These are phyloP conservation scores for Plebejus melissa DNA, from an alignment of 2,888 invertebrate genomes.

Conservation along the genomic window DNA sequence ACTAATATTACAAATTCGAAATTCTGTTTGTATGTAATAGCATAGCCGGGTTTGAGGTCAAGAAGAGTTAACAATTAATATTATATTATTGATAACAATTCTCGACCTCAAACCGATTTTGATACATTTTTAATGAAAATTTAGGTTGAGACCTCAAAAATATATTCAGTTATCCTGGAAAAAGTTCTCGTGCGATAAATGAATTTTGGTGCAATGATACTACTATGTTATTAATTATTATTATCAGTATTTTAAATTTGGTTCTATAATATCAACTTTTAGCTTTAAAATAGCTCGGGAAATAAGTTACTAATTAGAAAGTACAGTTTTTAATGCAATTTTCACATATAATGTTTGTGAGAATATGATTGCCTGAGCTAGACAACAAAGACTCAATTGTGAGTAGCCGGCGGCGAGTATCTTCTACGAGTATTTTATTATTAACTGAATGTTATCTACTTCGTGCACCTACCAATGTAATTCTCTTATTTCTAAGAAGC, in stretches of 20 bases:
- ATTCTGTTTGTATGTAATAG: too few species aligned
- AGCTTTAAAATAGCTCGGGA: not conserved
- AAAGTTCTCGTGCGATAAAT: too few species aligned
- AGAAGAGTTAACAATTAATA: too few species aligned
- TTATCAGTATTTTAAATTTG: not conserved
- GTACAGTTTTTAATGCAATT: not conserved
- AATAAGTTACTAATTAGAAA: not conserved
- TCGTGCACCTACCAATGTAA: not conserved
- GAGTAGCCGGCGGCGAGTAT: conserved; percentile 8
- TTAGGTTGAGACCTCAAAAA: too few species aligned
- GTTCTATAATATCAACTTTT: not conserved
- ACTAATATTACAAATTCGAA: too few species aligned
- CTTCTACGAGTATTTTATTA: conserved; percentile 9
- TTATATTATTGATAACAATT: too few species aligned
- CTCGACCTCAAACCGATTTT: too few species aligned
- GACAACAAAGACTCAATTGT: conserved; percentile 26
- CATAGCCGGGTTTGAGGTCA: too few species aligned
- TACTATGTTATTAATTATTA: not conserved
- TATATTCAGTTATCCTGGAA: too few species aligned
- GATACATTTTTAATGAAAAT: too few species aligned
- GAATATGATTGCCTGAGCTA: conserved; percentile 15
- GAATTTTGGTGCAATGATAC: too few species aligned
- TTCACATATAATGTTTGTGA: conserved; percentile 11
- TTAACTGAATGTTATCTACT: conserved; percentile 13
- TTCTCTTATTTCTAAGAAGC: not conserved